These are phyloP conservation scores for Abramis brama DNA, from an alignment of 2,113 vertebrate genomes.

Conservation along the genomic window DNA sequence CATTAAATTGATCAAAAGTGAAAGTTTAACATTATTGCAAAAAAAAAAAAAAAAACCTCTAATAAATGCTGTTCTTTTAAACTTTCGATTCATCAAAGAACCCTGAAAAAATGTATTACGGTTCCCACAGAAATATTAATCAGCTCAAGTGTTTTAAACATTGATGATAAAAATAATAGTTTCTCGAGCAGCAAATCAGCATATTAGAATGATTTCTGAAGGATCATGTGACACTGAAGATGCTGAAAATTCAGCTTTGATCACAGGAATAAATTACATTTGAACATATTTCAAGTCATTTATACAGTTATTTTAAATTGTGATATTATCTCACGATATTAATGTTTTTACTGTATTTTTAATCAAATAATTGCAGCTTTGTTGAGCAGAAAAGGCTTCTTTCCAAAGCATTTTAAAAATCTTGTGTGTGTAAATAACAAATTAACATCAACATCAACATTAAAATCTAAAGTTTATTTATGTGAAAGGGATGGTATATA, in stretches of 20 bases:
- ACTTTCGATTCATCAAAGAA: no score
- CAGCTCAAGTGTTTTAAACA: no score
- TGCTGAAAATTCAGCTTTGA: neutral
- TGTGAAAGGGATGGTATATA: no score
- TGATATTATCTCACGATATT: neutral
- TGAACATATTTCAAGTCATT: neutral
- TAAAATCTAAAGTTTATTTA: no score
- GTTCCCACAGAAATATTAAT: no score
- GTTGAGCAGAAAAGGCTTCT: neutral
- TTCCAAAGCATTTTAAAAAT: neutral
- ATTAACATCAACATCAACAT: no score
- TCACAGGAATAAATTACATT: neutral
- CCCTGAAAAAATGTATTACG: no score
- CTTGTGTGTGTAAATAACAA: no score
- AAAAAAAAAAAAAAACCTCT: no score
- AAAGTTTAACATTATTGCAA: neutral
- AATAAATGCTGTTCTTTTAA: no score
- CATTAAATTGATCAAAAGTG: neutral
- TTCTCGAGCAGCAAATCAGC: neutral
- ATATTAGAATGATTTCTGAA: neutral
- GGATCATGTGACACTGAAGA: conserved; percentile 2
- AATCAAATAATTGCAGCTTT: neutral
- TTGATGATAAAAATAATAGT: no score
- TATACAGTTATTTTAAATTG: neutral
- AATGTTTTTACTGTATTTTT: neutral